Evolutionary conservation across 1,140 invertebrate genomes (phyloP).

Genomic region (Drosophila trapezifrons): DNA sequence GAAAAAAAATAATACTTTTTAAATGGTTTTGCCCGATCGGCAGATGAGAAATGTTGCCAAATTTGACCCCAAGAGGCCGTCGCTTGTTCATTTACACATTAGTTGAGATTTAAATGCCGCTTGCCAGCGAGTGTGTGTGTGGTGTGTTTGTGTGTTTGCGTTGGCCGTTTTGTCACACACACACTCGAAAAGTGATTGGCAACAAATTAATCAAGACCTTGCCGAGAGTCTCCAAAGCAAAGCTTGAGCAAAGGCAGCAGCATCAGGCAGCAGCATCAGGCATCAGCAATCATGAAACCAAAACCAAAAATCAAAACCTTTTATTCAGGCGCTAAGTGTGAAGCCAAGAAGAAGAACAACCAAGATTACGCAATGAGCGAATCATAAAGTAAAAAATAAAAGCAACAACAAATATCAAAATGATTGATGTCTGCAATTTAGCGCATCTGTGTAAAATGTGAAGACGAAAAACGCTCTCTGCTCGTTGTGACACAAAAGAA

Average conservation of each 20-base stretch:
- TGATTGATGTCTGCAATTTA: constrained; percentile 82
- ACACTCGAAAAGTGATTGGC: constrained; percentile 78
- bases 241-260: constrained; percentile 36
- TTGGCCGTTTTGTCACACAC: constrained; percentile 69
- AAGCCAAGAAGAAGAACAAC: constrained; percentile 68
- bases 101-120: constrained; percentile 75
- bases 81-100: constrained; percentile 79
- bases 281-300: constrained; percentile 31
- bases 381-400: constrained; percentile 34
- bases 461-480: constrained; percentile 54
- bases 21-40: constrained; percentile 73
- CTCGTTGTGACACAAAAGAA: constrained; percentile 76
- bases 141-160: constrained; percentile 39
- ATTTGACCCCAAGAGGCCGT: constrained; percentile 77
- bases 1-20: constrained; percentile 64
- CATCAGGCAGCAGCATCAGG: neutral
- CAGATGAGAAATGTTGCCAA: constrained; percentile 81
- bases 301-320: constrained; percentile 32
- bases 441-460: constrained; percentile 78
- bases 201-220: constrained; percentile 83
- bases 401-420: constrained; percentile 45
- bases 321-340: constrained; percentile 56
- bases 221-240: constrained; percentile 49
- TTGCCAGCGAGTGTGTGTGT: constrained; percentile 32
- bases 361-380: constrained; percentile 64